Evolutionary conservation across 2,888 invertebrate genomes (phyloP), one percentile per base, ranked within the genome.

Genomic region (Trichogramma evanescens): DNA sequence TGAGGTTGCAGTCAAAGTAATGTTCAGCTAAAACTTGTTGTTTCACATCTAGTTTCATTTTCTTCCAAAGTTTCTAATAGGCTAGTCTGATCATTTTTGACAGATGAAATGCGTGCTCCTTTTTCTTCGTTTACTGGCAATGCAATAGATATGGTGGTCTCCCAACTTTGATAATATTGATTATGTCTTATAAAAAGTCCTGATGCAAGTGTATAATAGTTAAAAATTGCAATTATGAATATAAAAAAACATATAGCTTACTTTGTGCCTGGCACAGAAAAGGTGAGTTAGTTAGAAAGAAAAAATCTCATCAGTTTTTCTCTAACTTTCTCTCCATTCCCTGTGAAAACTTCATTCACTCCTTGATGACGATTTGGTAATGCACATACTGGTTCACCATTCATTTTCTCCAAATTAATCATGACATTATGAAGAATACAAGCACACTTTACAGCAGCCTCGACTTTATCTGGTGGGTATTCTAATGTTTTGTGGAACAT

Each of bases 91-190:
- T 81, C 76, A 42, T 81, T 81, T 71, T 86, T 80, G 40, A 93
- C 84, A 69, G 85, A 86, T 51, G 89, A 86, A 62, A 91, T 84
- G 68, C 87, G 85, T 44, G 91, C 87, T 71, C 86, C 86, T 80
- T 93, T 93, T 59, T 89, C 83, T 67, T 82, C 84, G 70, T 87
- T 83, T 50, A 88, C 89, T 46, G 81, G 71, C 3, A 95, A 13
- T 13, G 95, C 67, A 91, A 72, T 66, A 95, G 79, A 77, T 86
- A 92, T 44, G 92, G 87, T 4, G 89, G 88, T 2, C 95, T 94
- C 42, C 95, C 95, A 59, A 94, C 76, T 81, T 95, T 95, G 56
- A 93, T 79, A 56, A 95, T 74, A 68, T 82, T 83, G 0, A 86
- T 79, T 51, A 83, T 82, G 6, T 91, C 91, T 13, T 13, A 13